phyloP scores from a whole-genome alignment of 2,797 vertebrate species.

The Pristis pectinata region DNA sequence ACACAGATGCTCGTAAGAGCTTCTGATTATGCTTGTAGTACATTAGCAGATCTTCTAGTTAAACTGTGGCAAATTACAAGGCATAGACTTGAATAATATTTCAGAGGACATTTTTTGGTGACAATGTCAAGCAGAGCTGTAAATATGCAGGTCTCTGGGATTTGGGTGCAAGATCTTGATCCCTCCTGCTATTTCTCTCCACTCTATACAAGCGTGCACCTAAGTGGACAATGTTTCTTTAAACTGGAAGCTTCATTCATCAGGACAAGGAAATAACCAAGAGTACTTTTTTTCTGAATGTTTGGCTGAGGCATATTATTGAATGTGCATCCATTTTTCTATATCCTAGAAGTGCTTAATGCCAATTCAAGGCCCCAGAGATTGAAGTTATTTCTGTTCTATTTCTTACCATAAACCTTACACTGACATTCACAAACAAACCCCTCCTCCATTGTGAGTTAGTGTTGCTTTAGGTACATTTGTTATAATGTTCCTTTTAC shows the following conservation, averaged over 20 bases:
- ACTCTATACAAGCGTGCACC: not conserved
- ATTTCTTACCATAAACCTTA: too few relatives aligned
- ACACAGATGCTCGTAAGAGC: not conserved
- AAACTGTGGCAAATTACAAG: not conserved
- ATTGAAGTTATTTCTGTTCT: not conserved
- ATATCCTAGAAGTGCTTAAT: not conserved
- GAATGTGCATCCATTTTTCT: not conserved
- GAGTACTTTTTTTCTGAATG: not conserved
- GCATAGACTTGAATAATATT: not conserved
- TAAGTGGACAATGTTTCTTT: too few relatives aligned
- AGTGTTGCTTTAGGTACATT: not conserved
- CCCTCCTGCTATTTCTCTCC: not conserved
- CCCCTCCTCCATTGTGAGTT: not conserved
- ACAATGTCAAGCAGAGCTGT: not conserved
- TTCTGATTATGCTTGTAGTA: not conserved
- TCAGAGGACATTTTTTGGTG: not conserved
- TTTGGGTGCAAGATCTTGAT: not conserved
- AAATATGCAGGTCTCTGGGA: not conserved
- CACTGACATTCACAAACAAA: not conserved
- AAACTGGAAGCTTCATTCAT: not conserved
- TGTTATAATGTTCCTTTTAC: not conserved
- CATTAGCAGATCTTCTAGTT: not conserved
- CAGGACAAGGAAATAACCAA: not conserved
- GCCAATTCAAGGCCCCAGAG: not conserved
- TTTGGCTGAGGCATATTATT: not conserved